Evolutionary conservation across 2,113 vertebrate genomes (phyloP).

Genomic region (Tyrannus savana): DNA sequence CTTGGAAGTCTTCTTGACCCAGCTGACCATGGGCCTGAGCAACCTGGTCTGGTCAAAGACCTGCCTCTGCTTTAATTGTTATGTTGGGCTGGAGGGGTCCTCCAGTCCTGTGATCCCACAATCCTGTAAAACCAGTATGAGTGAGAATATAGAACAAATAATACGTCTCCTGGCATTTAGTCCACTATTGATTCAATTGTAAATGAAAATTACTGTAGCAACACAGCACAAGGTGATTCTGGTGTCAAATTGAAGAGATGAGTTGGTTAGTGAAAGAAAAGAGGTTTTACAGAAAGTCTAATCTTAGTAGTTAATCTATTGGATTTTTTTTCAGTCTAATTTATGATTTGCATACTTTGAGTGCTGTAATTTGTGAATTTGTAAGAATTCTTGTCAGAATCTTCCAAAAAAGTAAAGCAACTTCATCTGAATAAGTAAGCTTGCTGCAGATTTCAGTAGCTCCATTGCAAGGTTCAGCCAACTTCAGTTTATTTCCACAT

Average conservation of each 20-base stretch:
- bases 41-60: not conserved
- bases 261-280: fast-evolving
- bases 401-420: constrained; percentile 26
- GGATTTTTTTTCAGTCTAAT: not conserved
- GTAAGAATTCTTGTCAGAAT: constrained; percentile 35
- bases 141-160: not conserved
- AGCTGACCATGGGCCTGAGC: not conserved
- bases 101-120: not conserved
- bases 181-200: not conserved
- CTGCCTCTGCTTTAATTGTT: not conserved
- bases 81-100: not conserved
- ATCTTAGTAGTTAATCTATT: not conserved
- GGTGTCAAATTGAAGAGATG: not conserved
- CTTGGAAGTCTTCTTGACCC: not conserved
- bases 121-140: not conserved
- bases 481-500: constrained; percentile 58
- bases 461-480: constrained; percentile 40
- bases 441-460: constrained; percentile 60
- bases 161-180: not conserved
- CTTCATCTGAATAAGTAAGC: constrained; percentile 26
- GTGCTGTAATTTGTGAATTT: not conserved
- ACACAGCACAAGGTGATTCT: not conserved
- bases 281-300: not conserved
- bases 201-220: not conserved
- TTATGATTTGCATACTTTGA: not conserved